Percentiles rank a stretch among this genome's conserved stretches.
phyloP scores from a whole-genome alignment of 2,888 invertebrate genomes.

The Troilus luridus region DNA sequence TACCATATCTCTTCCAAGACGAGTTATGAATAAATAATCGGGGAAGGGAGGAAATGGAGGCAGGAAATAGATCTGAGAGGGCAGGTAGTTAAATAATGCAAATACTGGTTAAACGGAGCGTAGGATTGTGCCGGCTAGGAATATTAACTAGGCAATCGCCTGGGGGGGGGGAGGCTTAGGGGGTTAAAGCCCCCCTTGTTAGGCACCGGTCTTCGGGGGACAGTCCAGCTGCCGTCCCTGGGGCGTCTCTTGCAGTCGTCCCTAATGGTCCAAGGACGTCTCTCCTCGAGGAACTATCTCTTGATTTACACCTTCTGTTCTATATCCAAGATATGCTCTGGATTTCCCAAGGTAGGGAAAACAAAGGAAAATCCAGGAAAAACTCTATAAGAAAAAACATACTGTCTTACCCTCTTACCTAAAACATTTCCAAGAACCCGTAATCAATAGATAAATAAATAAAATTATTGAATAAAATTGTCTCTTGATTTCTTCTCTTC shows the following conservation, averaged over 20 bases:
- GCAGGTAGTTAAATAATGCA: slow-evolving; percentile 48
- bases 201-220: not conserved
- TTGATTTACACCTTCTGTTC: not conserved
- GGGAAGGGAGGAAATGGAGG: slow-evolving; percentile 36
- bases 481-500: too few relatives aligned
- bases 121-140: slow-evolving; percentile 41
- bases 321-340: not conserved
- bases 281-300: not conserved
- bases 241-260: not conserved
- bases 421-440: too few relatives aligned
- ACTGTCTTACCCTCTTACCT: too few relatives aligned
- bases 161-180: not conserved
- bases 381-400: too few relatives aligned
- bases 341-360: not conserved
- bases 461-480: too few relatives aligned
- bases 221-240: not conserved
- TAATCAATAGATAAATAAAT: too few relatives aligned
- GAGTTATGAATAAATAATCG: slow-evolving; percentile 39
- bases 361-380: too few relatives aligned
- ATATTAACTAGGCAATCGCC: slow-evolving; percentile 50
- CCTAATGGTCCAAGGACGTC: not conserved
- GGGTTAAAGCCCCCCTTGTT: not conserved
- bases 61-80: slow-evolving; percentile 27
- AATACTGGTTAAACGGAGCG: slow-evolving; percentile 50
- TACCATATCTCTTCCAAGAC: slow-evolving; percentile 26